Conservation (phyloP, 2,113 vertebrate genomes). For the Symphodus melops region DNA sequence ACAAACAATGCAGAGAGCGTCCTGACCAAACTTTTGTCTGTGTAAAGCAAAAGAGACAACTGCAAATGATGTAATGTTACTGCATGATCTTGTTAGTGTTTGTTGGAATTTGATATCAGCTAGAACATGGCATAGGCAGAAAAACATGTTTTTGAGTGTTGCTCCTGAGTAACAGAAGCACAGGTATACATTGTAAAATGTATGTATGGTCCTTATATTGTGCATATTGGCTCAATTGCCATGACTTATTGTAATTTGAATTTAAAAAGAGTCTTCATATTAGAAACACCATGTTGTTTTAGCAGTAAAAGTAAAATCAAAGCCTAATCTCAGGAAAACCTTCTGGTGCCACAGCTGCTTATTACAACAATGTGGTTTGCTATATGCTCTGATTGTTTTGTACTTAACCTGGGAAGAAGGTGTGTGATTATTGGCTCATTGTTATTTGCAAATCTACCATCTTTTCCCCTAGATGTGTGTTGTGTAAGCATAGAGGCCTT, state of each 20-base stretch:
- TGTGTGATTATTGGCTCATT: constrained; percentile 21
- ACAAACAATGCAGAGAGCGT: background rate
- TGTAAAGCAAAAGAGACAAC: background rate
- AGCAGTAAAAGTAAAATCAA: no score
- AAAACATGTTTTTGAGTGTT: background rate
- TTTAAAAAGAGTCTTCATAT: no score
- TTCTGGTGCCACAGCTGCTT: background rate
- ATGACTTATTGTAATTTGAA: no score
- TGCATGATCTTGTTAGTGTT: constrained; percentile 14
- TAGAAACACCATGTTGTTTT: no score
- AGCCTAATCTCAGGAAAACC: background rate
- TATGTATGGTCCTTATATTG: no score
- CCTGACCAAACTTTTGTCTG: background rate
- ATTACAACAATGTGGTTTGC: background rate
- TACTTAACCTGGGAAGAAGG: background rate
- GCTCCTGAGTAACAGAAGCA: background rate
- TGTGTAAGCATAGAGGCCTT: constrained; percentile 49
- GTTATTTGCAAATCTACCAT: constrained; percentile 32
- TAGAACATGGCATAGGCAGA: background rate
- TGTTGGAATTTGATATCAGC: background rate
- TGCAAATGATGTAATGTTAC: background rate
- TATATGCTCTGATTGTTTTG: background rate
- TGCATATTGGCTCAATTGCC: no score
- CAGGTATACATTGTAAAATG: background rate
- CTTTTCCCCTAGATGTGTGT: constrained; percentile 45